Conservation (phyloP, 1,140 invertebrate species). For the Aphidius ervi region DNA sequence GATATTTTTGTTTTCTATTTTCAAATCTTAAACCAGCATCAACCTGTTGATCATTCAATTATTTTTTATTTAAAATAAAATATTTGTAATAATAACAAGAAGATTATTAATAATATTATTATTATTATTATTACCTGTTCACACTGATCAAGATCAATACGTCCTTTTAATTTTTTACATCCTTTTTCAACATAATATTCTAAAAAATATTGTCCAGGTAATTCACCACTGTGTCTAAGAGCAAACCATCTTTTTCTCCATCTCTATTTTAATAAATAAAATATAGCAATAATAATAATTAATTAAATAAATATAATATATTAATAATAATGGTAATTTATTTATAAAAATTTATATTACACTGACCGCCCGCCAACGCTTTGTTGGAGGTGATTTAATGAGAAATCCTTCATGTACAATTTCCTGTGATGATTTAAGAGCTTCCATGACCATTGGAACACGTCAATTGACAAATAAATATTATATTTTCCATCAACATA, state of each 20-base stretch:
- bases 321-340: neutral
- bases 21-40: conserved; percentile 82
- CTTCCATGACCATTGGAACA: conserved; percentile 31
- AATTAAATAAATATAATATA: neutral
- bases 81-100: too few relatives aligned
- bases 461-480: neutral
- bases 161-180: conserved; percentile 82
- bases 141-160: conserved; percentile 91
- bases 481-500: too few relatives aligned
- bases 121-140: conserved; percentile 68
- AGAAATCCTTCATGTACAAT: conserved; percentile 83
- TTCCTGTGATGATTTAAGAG: conserved; percentile 53
- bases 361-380: conserved; percentile 79
- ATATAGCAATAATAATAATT: conserved; percentile 13
- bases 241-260: conserved; percentile 93
- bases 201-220: conserved; percentile 88
- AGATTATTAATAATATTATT: neutral
- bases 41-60: conserved; percentile 54
- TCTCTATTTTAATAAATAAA: conserved; percentile 60
- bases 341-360: conserved; percentile 7
- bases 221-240: conserved; percentile 80
- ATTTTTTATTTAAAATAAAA: neutral
- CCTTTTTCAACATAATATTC: conserved; percentile 89
- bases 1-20: conserved; percentile 75
- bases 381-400: conserved; percentile 86